phyloP scores from a whole-genome alignment of 2,797 vertebrate species.

The Gastrophryne carolinensis region DNA sequence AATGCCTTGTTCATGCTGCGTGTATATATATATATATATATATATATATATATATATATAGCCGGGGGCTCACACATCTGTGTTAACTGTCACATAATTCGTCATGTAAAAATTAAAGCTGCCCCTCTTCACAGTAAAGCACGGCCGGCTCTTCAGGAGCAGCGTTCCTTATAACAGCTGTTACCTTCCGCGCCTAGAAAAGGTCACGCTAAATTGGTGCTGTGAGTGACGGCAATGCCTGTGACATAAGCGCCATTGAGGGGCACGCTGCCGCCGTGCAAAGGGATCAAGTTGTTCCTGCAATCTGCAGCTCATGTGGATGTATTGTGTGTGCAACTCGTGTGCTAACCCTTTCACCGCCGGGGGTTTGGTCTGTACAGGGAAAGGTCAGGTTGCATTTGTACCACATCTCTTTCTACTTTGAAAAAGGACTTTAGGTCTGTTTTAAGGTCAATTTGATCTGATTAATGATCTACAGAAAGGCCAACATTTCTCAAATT shows the following conservation, averaged over 20 bases:
- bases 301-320: neutral
- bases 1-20: too few species aligned
- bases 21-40: too few species aligned
- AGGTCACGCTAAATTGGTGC: conserved; percentile 10
- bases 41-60: neutral
- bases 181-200: neutral
- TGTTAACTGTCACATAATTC: neutral
- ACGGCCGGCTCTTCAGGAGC: neutral
- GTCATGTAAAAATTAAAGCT: neutral
- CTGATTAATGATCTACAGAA: too few species aligned
- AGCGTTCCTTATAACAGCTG: neutral
- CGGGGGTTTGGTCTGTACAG: too few species aligned
- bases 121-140: neutral
- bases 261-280: neutral
- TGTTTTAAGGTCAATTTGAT: too few species aligned
- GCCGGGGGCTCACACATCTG: neutral
- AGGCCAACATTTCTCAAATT: too few species aligned
- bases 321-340: neutral
- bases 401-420: too few species aligned
- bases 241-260: conserved; percentile 24
- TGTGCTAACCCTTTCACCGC: too few species aligned
- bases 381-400: too few species aligned
- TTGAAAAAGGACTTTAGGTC: too few species aligned
- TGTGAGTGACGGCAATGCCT: neutral
- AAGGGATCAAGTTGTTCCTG: neutral